Evolutionary conservation across 2,888 invertebrate species (phyloP).

Genomic region (Volucella zonaria): DNA sequence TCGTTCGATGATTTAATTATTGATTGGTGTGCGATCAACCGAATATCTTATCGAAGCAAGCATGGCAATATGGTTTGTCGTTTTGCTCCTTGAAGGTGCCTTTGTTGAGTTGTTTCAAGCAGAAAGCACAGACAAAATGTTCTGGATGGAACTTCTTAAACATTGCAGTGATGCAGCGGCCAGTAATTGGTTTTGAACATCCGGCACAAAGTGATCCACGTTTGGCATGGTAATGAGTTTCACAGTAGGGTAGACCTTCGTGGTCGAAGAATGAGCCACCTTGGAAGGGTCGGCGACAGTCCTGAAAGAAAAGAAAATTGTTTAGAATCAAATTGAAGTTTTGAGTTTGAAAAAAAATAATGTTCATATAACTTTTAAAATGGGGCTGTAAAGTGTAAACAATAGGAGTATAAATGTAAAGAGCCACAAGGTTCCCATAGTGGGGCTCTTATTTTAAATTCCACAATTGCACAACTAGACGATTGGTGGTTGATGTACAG

Average conservation of each 20-base stretch:
- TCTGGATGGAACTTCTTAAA: slow-evolving; percentile 99
- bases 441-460: too few relatives aligned
- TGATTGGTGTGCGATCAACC: slow-evolving; percentile 85
- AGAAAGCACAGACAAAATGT: slow-evolving; percentile 99
- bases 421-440: too few relatives aligned
- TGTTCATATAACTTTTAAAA: not conserved
- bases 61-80: slow-evolving; percentile 99
- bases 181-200: slow-evolving; percentile 98
- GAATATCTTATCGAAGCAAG: slow-evolving; percentile 98
- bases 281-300: slow-evolving; percentile 97
- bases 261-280: slow-evolving; percentile 99
- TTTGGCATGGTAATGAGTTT: slow-evolving; percentile 99
- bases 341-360: not conserved
- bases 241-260: slow-evolving; percentile 98
- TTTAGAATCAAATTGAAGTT: not conserved
- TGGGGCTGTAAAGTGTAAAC: too few relatives aligned
- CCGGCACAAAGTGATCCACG: slow-evolving; percentile 98
- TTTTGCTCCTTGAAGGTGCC: slow-evolving; percentile 99
- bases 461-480: too few relatives aligned
- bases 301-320: slow-evolving; percentile 85
- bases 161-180: slow-evolving; percentile 99
- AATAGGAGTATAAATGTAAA: too few relatives aligned
- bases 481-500: too few relatives aligned
- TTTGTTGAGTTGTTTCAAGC: slow-evolving; percentile 97
- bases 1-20: slow-evolving; percentile 23